Conservation (phyloP, 2,113 vertebrate species). For the Lycocorax pyrrhopterus region DNA sequence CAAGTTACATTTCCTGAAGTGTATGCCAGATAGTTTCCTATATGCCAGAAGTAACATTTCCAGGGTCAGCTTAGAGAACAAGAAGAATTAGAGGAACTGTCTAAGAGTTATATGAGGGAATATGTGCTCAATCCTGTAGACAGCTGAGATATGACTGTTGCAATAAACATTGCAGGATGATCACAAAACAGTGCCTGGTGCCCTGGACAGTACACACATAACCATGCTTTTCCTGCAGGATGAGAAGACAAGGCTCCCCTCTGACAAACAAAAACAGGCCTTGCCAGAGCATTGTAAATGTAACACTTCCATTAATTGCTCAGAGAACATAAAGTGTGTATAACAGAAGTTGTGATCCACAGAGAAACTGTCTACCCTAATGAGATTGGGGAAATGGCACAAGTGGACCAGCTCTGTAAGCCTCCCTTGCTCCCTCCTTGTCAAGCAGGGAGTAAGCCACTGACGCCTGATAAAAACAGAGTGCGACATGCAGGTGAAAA, state of each 20-base stretch:
- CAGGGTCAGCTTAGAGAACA: not conserved
- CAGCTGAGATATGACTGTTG: not conserved
- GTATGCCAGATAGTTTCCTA: no score
- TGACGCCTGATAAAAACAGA: not conserved
- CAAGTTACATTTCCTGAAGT: not conserved
- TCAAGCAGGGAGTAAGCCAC: not conserved
- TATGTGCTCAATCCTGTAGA: not conserved
- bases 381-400: not conserved
- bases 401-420: not conserved
- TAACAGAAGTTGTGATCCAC: not conserved
- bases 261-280: not conserved
- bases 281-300: not conserved
- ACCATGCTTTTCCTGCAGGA: not conserved
- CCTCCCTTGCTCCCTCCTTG: fast-evolving
- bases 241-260: not conserved
- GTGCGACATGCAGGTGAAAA: not conserved
- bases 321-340: not conserved
- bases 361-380: not conserved
- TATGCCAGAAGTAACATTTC: not conserved
- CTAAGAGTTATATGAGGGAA: not conserved
- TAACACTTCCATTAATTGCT: not conserved
- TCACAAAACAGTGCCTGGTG: not conserved
- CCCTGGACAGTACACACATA: not conserved
- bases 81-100: not conserved
- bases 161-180: not conserved